Evolutionary conservation across 1,140 invertebrate genomes (phyloP), one percentile per base, ranked within the genome.

Genomic region (Brachionus asplanchnoidis): DNA sequence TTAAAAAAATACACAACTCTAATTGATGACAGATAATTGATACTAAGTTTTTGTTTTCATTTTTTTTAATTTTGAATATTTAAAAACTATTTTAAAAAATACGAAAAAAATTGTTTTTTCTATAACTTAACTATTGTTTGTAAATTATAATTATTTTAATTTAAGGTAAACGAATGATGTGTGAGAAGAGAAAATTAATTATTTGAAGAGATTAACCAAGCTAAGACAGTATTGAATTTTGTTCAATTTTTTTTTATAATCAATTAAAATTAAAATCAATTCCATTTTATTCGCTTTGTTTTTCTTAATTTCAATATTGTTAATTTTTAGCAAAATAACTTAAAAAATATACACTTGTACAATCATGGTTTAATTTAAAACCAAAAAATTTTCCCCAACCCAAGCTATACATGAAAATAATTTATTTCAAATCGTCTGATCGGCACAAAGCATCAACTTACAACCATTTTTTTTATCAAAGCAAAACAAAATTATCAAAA

Each of bases 401-500:
- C 53, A 60, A 60, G 53, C 53, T 60, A 23, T 60, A 60, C 20
- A 60, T 9, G 17, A 60, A 20, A 60, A 60, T 23, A 60, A 60
- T 60, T 60, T 23, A 20, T 60, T 60, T 42, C n/a, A 73, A 40
- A 42, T 42, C 17, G 36, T 40, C 28, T 73, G 17, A 42, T 73
- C 40, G 36, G 68, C 68, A 42, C 68, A 73, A 73, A 73, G 36
- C 36, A 42, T 42, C 68, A 73, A 73, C 32, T 73, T 73, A 17
- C 36, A 9, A 40, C 7, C 12, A 17, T 40, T 42, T 36, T 42
- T 36, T 73, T 11, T 8, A 42, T 42, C 40, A 68, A 73, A 40
- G 68, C 68, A 73, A 73, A 73, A 73, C 32, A 40, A 73, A 73
- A 40, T 73, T 73, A 42, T 73, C 68, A 42, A 40, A 73, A 73